A percentile compares a stretch with the other conserved stretches of the same genome.
phyloP scores from a whole-genome alignment of 2,797 vertebrate genomes.

The Gymnoscopelus microlampas region DNA sequence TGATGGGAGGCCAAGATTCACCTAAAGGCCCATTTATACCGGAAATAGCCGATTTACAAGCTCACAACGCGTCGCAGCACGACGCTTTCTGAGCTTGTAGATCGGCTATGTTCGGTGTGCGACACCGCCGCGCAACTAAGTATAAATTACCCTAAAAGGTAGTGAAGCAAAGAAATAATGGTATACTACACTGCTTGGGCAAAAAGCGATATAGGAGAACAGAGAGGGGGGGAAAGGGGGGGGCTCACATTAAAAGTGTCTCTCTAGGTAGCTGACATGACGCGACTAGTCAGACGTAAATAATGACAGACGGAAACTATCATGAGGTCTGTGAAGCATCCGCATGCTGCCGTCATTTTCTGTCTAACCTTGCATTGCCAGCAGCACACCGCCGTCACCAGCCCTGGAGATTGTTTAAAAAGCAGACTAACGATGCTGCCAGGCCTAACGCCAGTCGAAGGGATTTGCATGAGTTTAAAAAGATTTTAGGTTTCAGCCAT shows the following conservation, averaged over 20 bases:
- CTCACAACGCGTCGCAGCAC: too few relatives aligned
- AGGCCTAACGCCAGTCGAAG: slow-evolving; percentile 84
- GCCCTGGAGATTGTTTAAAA: slow-evolving; percentile 95
- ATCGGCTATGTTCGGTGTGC: too few relatives aligned
- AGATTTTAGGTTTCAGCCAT: slow-evolving; percentile 71
- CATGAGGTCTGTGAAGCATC: slow-evolving; percentile 99
- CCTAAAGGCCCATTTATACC: slow-evolving; percentile 68
- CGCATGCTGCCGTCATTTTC: slow-evolving; percentile 95
- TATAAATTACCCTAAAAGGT: slow-evolving; percentile 74
- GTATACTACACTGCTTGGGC: slow-evolving; percentile 86
- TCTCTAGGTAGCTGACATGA: slow-evolving; percentile 98
- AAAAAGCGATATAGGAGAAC: slow-evolving; percentile 82
- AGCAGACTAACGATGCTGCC: slow-evolving; percentile 94
- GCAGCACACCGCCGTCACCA: slow-evolving; percentile 85
- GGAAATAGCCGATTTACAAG: too few relatives aligned
- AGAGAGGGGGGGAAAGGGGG: slow-evolving; percentile 68
- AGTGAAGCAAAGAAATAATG: slow-evolving; percentile 98
- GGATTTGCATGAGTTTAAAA: slow-evolving; percentile 88
- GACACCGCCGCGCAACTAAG: too few relatives aligned
- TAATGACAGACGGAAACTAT: slow-evolving; percentile 99
- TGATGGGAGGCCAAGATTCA: slow-evolving; percentile 91
- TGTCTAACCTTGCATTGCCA: slow-evolving; percentile 96
- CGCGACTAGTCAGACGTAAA: slow-evolving; percentile 99
- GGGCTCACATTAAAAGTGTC: slow-evolving; percentile 92
- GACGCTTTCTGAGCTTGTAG: too few relatives aligned